Base-by-base conservation (phyloP, 1,140 invertebrate genomes). In the Sycophila sp. region DNA sequence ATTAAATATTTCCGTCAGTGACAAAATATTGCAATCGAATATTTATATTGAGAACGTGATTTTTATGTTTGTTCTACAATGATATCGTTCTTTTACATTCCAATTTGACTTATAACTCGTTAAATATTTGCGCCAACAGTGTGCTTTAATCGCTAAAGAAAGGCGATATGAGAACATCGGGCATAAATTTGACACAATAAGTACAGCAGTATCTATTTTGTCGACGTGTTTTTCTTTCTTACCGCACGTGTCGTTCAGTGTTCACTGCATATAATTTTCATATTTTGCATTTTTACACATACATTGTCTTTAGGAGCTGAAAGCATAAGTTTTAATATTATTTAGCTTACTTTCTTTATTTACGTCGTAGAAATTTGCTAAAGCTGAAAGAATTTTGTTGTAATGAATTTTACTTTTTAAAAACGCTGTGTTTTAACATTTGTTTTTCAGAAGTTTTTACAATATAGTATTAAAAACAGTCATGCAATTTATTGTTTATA, bases 11-110 rank as follows among this genome's bases (percentile, higher is more conserved):
- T 68, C 13, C n/a, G 36, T 13, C n/a, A 6, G 5, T 15, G 42
- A 58, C 51, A 49, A 56, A 42, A 56, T 28, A 66, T 22, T 32
- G 22, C 34, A 42, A 66, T 66, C 64, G 38, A 42, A 8, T 45
- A 56, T 66, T 38, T 65, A 5, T 56, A 30, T 45, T 56, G 26
- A 6, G 53, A 13, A 68, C 65, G 65, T 68, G 55, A 66, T 66
- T 22, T 38, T 34, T 32, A 30, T 66, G 45, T 32, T 55, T 58
- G 47, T 40, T 40, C 19, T 13, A 4, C 8, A n/a, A 26, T n/a
- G 30, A 28, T 62, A 51, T 34, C 17, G 13, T 8, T 1, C 45
- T 5, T 15, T n/a, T 3, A 6, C 22, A 64, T 62, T 62, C 59
- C 59, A 32, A 47, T 2, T 15, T 13, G 4, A 47, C 32, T 40